These are phyloP conservation scores for Papilio aristodemus DNA, from an alignment of 1,140 invertebrate genomes.

Conservation along the genomic window DNA sequence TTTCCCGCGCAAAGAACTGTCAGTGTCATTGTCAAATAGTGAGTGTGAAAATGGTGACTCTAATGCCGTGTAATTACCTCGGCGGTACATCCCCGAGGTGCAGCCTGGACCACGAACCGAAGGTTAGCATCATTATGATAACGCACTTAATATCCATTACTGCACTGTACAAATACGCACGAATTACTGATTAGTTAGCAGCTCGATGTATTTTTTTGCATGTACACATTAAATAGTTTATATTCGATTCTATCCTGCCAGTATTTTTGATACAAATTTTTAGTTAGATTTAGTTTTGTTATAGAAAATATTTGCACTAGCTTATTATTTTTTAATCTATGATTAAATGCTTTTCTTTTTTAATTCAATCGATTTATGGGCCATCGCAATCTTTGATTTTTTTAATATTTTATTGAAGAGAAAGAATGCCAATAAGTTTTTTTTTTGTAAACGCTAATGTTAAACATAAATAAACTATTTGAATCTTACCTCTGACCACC, in stretches of 20 bases:
- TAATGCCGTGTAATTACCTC: conserved; percentile 78
- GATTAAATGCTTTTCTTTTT: background rate
- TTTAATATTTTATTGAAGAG: no score
- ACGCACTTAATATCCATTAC: conserved; percentile 1
- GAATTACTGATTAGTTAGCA: background rate
- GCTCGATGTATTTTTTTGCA: background rate
- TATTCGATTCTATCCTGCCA: background rate
- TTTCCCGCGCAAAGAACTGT: conserved; percentile 64
- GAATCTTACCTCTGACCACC: no score
- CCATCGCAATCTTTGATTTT: no score
- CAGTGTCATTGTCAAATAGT: conserved; percentile 62
- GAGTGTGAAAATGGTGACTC: conserved; percentile 72
- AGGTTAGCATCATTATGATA: conserved; percentile 60
- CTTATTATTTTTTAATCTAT: conserved; percentile 1
- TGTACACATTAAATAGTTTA: background rate
- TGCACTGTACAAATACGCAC: conserved; percentile 24
- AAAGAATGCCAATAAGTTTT: no score
- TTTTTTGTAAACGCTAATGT: no score
- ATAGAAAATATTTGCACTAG: conserved; percentile 35
- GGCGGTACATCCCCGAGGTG: conserved; percentile 70
- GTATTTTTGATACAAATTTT: no score
- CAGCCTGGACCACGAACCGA: conserved; percentile 74
- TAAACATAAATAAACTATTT: no score
- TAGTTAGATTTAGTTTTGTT: no score
- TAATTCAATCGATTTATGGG: no score